phyloP scores from a whole-genome alignment of 2,888 invertebrate genomes.

The Melipona bicolor region DNA sequence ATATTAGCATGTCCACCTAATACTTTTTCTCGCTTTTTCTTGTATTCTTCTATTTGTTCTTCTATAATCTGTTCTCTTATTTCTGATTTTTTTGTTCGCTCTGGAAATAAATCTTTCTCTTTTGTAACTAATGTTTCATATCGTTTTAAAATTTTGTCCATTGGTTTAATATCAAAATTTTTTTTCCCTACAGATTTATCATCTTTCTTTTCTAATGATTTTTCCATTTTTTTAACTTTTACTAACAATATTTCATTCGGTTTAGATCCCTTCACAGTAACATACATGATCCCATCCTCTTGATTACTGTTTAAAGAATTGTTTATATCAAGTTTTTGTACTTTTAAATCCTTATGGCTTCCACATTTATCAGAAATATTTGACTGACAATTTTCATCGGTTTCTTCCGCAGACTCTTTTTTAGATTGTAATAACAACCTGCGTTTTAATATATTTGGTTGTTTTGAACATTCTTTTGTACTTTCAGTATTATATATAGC shows the following conservation, averaged over 20 bases:
- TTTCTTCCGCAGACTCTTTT: slow-evolving; percentile 45
- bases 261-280: slow-evolving; percentile 81
- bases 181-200: slow-evolving; percentile 55
- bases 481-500: slow-evolving; percentile 44
- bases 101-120: slow-evolving; percentile 74
- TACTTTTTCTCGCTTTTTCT: slow-evolving; percentile 80
- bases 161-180: slow-evolving; percentile 69
- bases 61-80: slow-evolving; percentile 80
- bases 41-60: slow-evolving; percentile 82
- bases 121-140: slow-evolving; percentile 70
- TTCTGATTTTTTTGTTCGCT: slow-evolving; percentile 72
- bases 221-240: slow-evolving; percentile 77
- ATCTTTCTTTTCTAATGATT: slow-evolving; percentile 70
- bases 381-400: slow-evolving; percentile 44
- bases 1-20: slow-evolving; percentile 71
- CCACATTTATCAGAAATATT: slow-evolving; percentile 50
- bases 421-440: slow-evolving; percentile 58
- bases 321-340: slow-evolving; percentile 77
- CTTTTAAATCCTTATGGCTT: slow-evolving; percentile 71
- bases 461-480: slow-evolving; percentile 58
- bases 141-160: slow-evolving; percentile 72
- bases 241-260: slow-evolving; percentile 82
- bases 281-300: slow-evolving; percentile 82
- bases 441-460: slow-evolving; percentile 75
- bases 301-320: slow-evolving; percentile 76